Conservation (phyloP, 2,797 vertebrate species). For the Spheniscus humboldti region DNA sequence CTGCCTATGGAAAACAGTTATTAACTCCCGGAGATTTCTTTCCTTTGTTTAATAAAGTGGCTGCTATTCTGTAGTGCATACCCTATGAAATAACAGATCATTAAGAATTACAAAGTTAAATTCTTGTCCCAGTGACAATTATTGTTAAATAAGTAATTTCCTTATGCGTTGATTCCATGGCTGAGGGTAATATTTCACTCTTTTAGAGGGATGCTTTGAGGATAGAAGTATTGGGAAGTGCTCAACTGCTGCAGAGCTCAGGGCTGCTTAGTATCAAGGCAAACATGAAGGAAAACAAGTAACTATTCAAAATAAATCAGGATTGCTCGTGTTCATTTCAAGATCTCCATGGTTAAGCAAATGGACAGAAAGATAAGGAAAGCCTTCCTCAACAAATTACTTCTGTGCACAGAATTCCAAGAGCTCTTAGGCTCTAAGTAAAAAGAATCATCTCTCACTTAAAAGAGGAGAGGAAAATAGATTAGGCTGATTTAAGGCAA, state of each 20-base stretch:
- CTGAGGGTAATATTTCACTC: neutral
- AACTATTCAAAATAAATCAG: neutral
- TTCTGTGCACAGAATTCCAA: neutral
- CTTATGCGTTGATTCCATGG: neutral
- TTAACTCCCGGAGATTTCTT: neutral
- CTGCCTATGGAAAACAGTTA: neutral
- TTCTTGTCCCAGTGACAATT: neutral
- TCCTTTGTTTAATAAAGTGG: neutral
- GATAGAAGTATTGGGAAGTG: neutral
- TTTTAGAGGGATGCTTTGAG: neutral
- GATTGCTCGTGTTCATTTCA: neutral
- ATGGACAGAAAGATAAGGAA: neutral
- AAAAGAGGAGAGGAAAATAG: constrained; percentile 6
- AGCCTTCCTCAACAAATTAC: neutral
- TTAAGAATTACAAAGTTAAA: neutral
- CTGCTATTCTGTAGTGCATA: neutral
- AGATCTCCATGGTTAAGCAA: neutral
- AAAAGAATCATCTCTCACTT: neutral
- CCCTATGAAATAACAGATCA: neutral
- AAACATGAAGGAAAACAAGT: neutral
- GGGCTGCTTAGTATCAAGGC: neutral
- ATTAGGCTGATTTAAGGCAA: constrained; percentile 24
- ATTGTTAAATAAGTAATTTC: constrained; percentile 10
- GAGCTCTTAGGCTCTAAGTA: neutral
- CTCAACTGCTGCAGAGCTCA: neutral